Base-by-base conservation (phyloP, 2,113 vertebrate genomes). In the Myotis yumanensis region DNA sequence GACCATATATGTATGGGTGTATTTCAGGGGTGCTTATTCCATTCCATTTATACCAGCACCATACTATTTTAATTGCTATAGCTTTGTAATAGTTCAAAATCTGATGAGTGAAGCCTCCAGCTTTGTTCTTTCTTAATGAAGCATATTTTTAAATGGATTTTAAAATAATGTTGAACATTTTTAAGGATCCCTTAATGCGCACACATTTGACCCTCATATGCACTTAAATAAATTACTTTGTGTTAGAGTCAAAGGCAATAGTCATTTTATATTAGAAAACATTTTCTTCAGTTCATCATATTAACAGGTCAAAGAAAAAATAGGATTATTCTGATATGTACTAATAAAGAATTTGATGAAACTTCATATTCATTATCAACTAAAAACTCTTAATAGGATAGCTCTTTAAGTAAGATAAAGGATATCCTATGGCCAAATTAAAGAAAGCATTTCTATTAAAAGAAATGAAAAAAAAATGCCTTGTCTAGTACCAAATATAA, bases 181-280 rank as follows among this genome's bases (percentile, higher is more conserved):
- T 82, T 71, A 43, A 92, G 62, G 28, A n/a, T 32, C 16, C 14
- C 6, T 77, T 77, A 59, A 59, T 40, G 18, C 25, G 69, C 10
- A 43, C 14, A 64, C 1, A 90, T 32, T 89, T 64, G 35, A 83
- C 77, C 48, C 8, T 91, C 25, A 37, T 48, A 43, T 64, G 17
- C 71, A 18, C 43, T 16, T 87, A 62, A 86, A 82, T 48, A 96
- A 69, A 43, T 96, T 90, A 59, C 32, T 72, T 84, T 85, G 57
- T 37, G 32, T 83, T 72, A 37, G 57, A 57, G 6, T 76, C 64
- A 66, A 95, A 94, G 17, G 6, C 40, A 86, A 64, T 59, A 84
- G 76, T 25, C 52, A 14, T 81, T 71, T 86, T 81, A 91, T 72
- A 59, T 72, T 52, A 64, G n/a, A 3, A 87, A 92, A 76, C 72